Percentiles rank a stretch among this genome's conserved stretches.
These are phyloP conservation scores for Metacarcinus magister DNA, from an alignment of 2,888 invertebrate genomes.

Conservation along the genomic window DNA sequence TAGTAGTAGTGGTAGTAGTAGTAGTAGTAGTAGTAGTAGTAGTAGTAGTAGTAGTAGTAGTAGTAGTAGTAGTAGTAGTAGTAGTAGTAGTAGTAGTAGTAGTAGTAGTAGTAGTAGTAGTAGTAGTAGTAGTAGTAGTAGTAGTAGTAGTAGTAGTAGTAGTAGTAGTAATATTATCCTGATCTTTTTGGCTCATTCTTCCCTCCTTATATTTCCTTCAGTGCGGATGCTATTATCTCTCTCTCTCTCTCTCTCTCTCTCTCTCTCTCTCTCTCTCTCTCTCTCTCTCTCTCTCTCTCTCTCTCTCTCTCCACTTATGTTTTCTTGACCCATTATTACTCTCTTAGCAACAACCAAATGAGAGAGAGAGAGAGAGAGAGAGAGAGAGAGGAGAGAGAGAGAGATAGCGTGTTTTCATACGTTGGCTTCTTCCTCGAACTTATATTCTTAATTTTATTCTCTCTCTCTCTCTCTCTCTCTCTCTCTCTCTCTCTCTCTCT, in stretches of 20 bases:
- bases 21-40: slow-evolving; percentile 26
- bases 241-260: slow-evolving; percentile 8
- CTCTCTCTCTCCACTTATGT: neutral
- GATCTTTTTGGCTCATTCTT: too few species aligned
- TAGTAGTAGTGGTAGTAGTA: neutral
- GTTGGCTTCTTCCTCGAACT: too few species aligned
- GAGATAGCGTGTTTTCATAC: neutral
- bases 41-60: slow-evolving; percentile 14
- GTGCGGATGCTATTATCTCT: neutral
- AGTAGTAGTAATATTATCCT: neutral
- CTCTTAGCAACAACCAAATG: too few species aligned
- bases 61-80: neutral
- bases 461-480: neutral
- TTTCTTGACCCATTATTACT: too few species aligned
- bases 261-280: slow-evolving; percentile 26
- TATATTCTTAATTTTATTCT: neutral
- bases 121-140: neutral
- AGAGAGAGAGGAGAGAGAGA: slow-evolving; percentile 26
- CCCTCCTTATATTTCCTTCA: too few species aligned
- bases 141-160: slow-evolving; percentile 15
- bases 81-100: neutral
- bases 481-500: too few species aligned
- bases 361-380: neutral
- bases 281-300: slow-evolving; percentile 26
- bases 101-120: slow-evolving; percentile 3